Base-by-base conservation (phyloP, 35 echinoderm and acorn worm genomes). In the Patiria miniata region DNA sequence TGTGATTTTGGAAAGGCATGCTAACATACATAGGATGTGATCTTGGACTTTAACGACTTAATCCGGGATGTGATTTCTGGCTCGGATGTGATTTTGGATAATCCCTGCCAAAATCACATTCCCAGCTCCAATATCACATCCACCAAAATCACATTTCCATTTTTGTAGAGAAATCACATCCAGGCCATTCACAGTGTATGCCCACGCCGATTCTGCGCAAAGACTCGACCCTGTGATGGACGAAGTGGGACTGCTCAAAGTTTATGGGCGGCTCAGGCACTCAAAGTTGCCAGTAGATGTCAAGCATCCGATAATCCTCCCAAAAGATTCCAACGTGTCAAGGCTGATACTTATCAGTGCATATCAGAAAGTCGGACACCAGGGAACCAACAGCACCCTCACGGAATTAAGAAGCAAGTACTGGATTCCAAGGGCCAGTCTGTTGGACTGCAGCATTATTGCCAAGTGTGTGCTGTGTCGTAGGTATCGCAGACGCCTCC, bases 301-400 rank as follows among this genome's bases (percentile, higher is more conserved):
- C 21, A 68, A 51, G 12, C 91, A 93, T 77, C 91, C 85, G 12
- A 78, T 93, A 10, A 77, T 93, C 21, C 91, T 93, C 32, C 91
- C 86, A 2, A 83, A 88, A 57, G 39, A 80, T n/a, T 76, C 39
- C 34, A 80, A 93, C 50, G 80, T 89, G n/a, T 88, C 91, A 29
- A 73, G 40, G 40, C 50, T 93, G 30, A 81, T 93, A 40, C 78
- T 79, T 40, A 39, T 5, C 14, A 38, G 17, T 0, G 22, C 40
- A 9, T 36, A 79, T 39, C 78, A 79, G 40, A 79, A n/a, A 5
- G 40, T 79, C n/a, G 78, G 78, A 40, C 78, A 79, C 14, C 15
- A 15, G 4, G 78, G 78, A 79, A 10, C 28, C 5, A 69, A 23
- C 61, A 69, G 61, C 61, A 69, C 61, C 17, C 17, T 69, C 5